Evolutionary conservation across 2,113 vertebrate genomes (phyloP), one percentile per base, ranked within the genome.

Genomic region (Loxodonta africana): DNA sequence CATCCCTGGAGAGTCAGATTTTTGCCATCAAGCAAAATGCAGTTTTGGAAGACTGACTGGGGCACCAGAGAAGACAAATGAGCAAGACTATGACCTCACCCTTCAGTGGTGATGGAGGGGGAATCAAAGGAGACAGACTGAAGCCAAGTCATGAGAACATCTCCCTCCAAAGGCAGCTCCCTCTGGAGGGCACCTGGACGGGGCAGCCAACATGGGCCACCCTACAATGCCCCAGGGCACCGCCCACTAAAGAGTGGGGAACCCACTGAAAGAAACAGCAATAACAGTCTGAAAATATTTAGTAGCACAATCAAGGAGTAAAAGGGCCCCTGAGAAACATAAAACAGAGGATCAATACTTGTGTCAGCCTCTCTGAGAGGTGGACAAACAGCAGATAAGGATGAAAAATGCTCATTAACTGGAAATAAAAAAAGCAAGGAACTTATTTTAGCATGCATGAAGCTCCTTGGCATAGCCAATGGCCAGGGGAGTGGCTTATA

Each of bases 311-410:
- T 81, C 48, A 46, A 81, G 84, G 91, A 51, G 26, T 20, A 15
- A 88, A 74, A 53, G 69, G 89, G 80, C 37, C 83, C 87, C 57
- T 0, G 90, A 82, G 96, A 84, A 60, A 28, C 69, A 41, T 53
- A 4, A 73, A n/a, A 37, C 37, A 93, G 84, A 41, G 63, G 73
- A 81, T 62, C 57, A 6, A 88, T 77, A 26, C 15, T 53, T 15
- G 37, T n/a, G 48, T 81, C 14, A 20, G 77, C 63, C 37, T 86
- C 95, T 77, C 33, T 14, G 53, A 83, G 33, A 57, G 44, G 8
- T 0, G 25, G 69, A 28, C 7, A 0, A 0, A 7, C 0, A 44
- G 44, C 60, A 15, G 69, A 53, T 6, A 0, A 44, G 74, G 33
- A 41, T 28, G 44, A 88, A 65, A 48, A 91, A 33, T 26, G 71